Evolutionary conservation across 2,888 invertebrate genomes (phyloP).

Genomic region (Nemotelus pantherinus): DNA sequence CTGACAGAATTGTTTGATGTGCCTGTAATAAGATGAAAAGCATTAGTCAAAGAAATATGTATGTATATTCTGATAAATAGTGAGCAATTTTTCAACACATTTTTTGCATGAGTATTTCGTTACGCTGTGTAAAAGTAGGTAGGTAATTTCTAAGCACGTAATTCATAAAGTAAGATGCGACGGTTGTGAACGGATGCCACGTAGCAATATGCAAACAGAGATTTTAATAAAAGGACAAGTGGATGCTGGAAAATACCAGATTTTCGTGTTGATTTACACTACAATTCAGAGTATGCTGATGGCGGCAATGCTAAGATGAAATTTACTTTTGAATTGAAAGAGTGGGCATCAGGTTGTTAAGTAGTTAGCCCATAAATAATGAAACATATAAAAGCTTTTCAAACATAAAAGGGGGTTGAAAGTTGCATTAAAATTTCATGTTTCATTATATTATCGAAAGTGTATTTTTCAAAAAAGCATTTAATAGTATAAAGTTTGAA

Average conservation of each 20-base stretch:
- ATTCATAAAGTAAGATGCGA: constrained; percentile 38
- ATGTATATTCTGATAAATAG: constrained; percentile 17
- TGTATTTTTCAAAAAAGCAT: no score
- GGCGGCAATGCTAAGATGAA: no score
- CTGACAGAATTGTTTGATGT: constrained; percentile 92
- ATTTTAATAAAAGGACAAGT: constrained; percentile 36
- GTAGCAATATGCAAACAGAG: constrained; percentile 10
- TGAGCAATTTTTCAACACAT: background rate
- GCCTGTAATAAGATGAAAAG: constrained; percentile 69
- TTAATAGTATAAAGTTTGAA: no score
- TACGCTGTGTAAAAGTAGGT: background rate
- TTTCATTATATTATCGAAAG: no score
- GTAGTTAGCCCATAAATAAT: no score
- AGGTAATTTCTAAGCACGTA: constrained; percentile 27
- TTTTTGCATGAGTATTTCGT: background rate
- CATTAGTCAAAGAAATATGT: constrained; percentile 19
- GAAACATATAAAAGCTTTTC: no score
- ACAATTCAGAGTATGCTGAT: no score
- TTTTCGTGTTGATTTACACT: background rate
- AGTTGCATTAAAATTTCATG: no score
- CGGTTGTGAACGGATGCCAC: background rate
- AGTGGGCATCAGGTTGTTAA: no score
- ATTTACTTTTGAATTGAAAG: no score
- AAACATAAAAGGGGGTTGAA: no score
- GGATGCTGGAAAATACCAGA: background rate